Conservation (phyloP, 2,113 vertebrate species). For the Hippocampus guttulatus region DNA sequence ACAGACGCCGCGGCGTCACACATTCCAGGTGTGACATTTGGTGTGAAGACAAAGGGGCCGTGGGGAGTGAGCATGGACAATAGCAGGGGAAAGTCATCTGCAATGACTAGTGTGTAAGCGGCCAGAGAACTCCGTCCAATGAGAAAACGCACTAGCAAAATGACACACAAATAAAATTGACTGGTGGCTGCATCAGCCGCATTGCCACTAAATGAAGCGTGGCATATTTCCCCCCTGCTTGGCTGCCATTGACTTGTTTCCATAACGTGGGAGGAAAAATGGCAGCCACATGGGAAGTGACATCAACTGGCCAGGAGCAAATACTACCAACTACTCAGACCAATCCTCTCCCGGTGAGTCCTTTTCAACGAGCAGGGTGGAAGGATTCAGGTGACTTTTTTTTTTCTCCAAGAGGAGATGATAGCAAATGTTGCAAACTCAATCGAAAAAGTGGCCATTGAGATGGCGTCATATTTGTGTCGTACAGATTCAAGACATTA, state of each 20-base stretch:
- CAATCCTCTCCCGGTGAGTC: slow-evolving; percentile 17
- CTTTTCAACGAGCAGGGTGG: slow-evolving; percentile 12
- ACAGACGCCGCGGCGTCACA: too few species aligned
- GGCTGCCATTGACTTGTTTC: slow-evolving; percentile 48
- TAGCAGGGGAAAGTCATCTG: too few species aligned
- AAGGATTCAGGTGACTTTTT: slow-evolving; percentile 10
- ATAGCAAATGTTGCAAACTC: too few species aligned
- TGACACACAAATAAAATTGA: not conserved
- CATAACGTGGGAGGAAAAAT: slow-evolving; percentile 47
- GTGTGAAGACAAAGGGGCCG: too few species aligned
- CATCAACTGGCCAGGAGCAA: slow-evolving; percentile 30
- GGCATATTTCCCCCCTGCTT: slow-evolving; percentile 36
- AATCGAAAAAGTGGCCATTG: too few species aligned
- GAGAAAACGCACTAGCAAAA: slow-evolving; percentile 15
- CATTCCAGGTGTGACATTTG: too few species aligned
- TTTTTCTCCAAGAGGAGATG: not conserved
- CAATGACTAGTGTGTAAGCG: not conserved
- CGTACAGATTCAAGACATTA: too few species aligned
- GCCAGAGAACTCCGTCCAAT: slow-evolving; percentile 14
- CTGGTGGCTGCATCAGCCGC: not conserved
- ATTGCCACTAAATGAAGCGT: slow-evolving; percentile 44
- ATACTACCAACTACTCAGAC: slow-evolving; percentile 38
- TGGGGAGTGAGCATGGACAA: too few species aligned
- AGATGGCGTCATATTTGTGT: too few species aligned
- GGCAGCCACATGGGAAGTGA: slow-evolving; percentile 44